Conservation (phyloP, 2,797 vertebrate species). For the Champsocephalus esox region DNA sequence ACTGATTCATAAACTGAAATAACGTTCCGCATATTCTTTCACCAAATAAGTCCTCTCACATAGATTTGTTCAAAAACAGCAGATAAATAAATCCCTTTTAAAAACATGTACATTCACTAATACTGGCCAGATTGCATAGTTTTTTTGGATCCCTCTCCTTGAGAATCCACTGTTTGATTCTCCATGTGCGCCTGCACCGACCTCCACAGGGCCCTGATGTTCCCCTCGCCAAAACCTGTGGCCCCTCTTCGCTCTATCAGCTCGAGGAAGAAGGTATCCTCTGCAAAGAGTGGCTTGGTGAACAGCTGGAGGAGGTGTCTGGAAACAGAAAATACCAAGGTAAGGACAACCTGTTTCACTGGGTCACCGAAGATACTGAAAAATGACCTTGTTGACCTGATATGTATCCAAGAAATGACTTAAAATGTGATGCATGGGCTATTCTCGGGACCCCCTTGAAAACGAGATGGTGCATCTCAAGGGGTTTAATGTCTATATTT, state of each 20-base stretch:
- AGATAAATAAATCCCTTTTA: constrained; percentile 3
- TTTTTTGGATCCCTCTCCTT: constrained; percentile 8
- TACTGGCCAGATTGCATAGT: constrained; percentile 34
- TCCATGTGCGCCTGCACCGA: constrained; percentile 91
- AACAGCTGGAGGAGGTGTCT: constrained; percentile 95
- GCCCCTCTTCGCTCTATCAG: constrained; percentile 93
- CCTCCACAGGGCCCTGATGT: constrained; percentile 92
- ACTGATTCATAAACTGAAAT: neutral
- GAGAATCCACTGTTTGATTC: constrained; percentile 53
- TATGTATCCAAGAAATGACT: neutral
- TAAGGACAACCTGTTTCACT: neutral
- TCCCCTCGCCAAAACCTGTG: constrained; percentile 92
- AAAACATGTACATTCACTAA: constrained; percentile 36
- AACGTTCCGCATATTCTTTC: neutral
- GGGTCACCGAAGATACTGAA: neutral
- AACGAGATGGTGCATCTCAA: too few species aligned
- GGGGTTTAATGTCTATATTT: too few species aligned
- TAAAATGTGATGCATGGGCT: neutral
- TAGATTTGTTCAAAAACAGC: neutral
- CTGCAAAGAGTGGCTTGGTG: constrained; percentile 90
- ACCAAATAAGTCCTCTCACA: neutral
- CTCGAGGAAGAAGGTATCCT: constrained; percentile 96
- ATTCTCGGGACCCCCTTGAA: too few species aligned
- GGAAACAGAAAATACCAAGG: neutral
- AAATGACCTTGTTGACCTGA: neutral